A percentile compares a stretch with the other conserved stretches of the same genome.
These are phyloP conservation scores for Syngnathoides biaculeatus DNA, from an alignment of 2,113 vertebrate species.

Conservation along the genomic window DNA sequence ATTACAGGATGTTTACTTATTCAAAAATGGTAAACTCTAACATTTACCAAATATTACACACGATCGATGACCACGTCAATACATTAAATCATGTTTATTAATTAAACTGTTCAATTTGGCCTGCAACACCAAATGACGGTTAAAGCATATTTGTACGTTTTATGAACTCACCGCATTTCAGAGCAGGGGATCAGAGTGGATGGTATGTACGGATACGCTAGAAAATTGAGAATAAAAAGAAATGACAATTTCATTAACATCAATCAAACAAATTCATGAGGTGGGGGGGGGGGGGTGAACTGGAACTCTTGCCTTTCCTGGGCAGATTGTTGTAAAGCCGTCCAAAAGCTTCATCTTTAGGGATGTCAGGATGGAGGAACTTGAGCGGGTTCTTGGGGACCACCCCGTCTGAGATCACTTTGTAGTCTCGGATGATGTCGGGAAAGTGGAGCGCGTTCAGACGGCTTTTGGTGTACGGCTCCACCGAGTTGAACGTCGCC, in stretches of 20 bases:
- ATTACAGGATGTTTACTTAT: too few species aligned
- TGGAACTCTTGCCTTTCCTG: constrained; percentile 76
- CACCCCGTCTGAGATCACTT: constrained; percentile 89
- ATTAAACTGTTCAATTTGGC: too few species aligned
- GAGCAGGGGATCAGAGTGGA: constrained; percentile 91
- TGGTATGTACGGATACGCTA: constrained; percentile 81
- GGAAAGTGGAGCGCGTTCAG: constrained; percentile 88
- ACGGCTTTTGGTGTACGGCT: constrained; percentile 91
- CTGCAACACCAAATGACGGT: too few species aligned
- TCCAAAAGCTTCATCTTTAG: constrained; percentile 92
- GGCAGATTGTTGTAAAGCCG: constrained; percentile 94
- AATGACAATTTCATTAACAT: background rate
- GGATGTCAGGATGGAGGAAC: constrained; percentile 92
- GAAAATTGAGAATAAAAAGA: background rate
- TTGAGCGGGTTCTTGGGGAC: constrained; percentile 92
- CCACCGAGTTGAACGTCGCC: constrained; percentile 88
- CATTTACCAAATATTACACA: too few species aligned
- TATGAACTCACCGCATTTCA: constrained; percentile 82
- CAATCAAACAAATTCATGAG: background rate
- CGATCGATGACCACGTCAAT: too few species aligned
- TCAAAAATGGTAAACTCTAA: too few species aligned
- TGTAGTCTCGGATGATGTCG: constrained; percentile 93
- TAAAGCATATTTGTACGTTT: background rate
- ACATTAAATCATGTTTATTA: too few species aligned
- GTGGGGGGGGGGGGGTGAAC: background rate